These are phyloP conservation scores for Ips nitidus DNA, from an alignment of 1,140 invertebrate species.

Conservation along the genomic window DNA sequence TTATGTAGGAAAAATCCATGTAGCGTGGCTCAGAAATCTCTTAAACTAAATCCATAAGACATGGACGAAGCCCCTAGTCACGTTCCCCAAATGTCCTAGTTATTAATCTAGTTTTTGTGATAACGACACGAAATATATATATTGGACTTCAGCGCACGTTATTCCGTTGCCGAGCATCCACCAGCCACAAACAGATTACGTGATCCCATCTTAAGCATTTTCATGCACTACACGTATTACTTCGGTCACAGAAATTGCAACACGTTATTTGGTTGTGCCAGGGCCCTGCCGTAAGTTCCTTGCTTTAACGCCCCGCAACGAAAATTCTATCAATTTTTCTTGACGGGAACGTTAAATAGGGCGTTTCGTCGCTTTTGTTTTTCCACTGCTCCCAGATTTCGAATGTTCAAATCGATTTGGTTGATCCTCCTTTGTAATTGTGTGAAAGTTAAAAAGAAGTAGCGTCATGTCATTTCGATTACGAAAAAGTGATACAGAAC, in stretches of 20 bases:
- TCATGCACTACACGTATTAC: constrained; percentile 46
- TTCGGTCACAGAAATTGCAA: constrained; percentile 47
- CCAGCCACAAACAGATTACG: constrained; percentile 49
- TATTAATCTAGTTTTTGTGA: constrained; percentile 45
- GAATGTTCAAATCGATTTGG: too few relatives aligned
- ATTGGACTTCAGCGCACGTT: constrained; percentile 45
- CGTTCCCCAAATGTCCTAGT: constrained; percentile 29
- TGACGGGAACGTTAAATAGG: constrained; percentile 37
- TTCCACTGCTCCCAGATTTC: too few relatives aligned
- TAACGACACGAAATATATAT: constrained; percentile 41
- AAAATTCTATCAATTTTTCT: constrained; percentile 44
- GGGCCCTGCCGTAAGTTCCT: constrained; percentile 26
- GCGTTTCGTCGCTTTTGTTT: background rate
- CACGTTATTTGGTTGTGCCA: constrained; percentile 40
- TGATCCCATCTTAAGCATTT: constrained; percentile 47
- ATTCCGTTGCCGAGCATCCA: constrained; percentile 37
- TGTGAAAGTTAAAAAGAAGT: too few relatives aligned
- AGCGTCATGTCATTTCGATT: too few relatives aligned
- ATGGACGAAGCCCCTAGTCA: constrained; percentile 19
- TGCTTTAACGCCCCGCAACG: constrained; percentile 33
- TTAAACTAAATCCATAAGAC: constrained; percentile 26
- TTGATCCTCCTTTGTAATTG: too few relatives aligned
- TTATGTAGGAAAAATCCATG: too few relatives aligned
- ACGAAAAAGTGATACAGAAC: too few relatives aligned
- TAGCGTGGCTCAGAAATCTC: constrained; percentile 7